Evolutionary conservation across 2,797 vertebrate species (phyloP), one percentile per base, ranked within the genome.

Genomic region (Ctenopoma multispine): DNA sequence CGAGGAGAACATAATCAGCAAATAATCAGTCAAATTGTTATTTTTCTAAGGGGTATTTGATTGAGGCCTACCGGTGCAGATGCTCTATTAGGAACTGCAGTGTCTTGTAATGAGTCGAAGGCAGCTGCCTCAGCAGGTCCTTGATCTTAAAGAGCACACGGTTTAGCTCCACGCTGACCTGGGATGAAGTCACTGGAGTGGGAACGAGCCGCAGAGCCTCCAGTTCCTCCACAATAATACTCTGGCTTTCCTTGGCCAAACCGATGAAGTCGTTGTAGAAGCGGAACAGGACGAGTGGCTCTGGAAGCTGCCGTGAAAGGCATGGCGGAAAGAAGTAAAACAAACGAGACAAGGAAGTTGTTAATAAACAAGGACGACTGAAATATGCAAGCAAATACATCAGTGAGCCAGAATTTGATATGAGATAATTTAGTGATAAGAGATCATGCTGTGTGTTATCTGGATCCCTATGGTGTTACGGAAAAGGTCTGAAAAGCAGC

Each of bases 221-320:
- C 38, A 94, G 65, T 11, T 99, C 96, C 68, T 97, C 95, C 82
- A 94, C 94, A 44, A 95, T 96, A 80, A 96, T 48, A 8, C 88
- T 92, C 81, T 97, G 96, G 69, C 96, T 96, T 81, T 98, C 96
- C 87, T 98, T 97, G 65, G 96, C 96, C 91, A 99, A 91, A 66
- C 96, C 96, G 72, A 98, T 97, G 69, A 98, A 95, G 88, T 99
- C 97, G 49, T 97, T 97, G 79, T 99, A 99, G 83, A 96, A 95
- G 27, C 96, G 96, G 92, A 97, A 99, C 79, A 97, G 94, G 90
- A 99, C 95, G 92, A 99, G 94, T 0, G 98, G 97, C 87, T 99
- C 97, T 2, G 97, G 98, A 50, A 99, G 96, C 98, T 99, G 85
- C 82, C 38, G 29, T 44, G 67, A 4, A 66, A 63, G 54, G 24